Evolutionary conservation across 2,113 vertebrate species (phyloP).

Genomic region (Aptenodytes forsteri): DNA sequence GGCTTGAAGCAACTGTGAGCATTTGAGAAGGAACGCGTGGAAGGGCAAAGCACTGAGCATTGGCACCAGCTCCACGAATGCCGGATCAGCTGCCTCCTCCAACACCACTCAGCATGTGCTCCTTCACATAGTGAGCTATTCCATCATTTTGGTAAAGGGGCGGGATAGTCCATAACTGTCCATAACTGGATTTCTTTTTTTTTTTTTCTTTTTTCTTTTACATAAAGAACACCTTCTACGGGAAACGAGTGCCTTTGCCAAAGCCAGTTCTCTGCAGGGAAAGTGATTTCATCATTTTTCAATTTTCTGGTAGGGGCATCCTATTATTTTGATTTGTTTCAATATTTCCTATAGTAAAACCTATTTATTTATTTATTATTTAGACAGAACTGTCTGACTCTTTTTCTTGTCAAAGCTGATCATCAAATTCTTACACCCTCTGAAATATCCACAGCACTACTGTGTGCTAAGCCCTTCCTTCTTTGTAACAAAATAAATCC

Average conservation of each 20-base stretch:
- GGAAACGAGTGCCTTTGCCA: not conserved
- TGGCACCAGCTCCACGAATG: accelerated
- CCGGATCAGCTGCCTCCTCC: accelerated
- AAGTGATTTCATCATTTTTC: not conserved
- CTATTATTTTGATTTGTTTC: not conserved
- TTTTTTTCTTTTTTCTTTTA: too few relatives aligned
- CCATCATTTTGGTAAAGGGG: not conserved
- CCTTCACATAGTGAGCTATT: accelerated
- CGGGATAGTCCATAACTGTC: not conserved
- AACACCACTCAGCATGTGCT: not conserved
- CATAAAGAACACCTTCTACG: not conserved
- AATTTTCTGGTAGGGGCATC: accelerated
- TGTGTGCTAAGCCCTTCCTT: not conserved
- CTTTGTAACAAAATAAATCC: not conserved
- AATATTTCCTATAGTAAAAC: not conserved
- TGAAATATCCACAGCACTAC: not conserved
- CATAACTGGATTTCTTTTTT: not conserved
- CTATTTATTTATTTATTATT: not conserved
- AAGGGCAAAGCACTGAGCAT: not conserved
- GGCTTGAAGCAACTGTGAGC: not conserved
- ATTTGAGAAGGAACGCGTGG: not conserved
- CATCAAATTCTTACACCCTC: not conserved
- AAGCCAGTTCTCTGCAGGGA: not conserved
- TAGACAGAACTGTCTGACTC: not conserved
- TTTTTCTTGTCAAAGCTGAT: not conserved